Conservation (phyloP, 2,888 invertebrate species). For the Boloria euphrosyne region DNA sequence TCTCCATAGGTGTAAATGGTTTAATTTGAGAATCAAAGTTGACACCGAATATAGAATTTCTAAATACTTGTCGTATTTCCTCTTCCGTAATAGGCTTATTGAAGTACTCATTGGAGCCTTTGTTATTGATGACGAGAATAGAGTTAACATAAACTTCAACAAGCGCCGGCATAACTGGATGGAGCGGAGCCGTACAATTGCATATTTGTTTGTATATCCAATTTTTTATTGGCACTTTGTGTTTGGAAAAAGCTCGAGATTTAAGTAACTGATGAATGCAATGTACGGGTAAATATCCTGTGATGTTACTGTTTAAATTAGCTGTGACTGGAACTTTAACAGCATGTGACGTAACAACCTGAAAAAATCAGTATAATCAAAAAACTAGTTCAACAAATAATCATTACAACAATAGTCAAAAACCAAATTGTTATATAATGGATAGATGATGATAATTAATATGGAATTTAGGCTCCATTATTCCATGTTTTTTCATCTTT, state of each 20-base stretch:
- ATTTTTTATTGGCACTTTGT: constrained; percentile 96
- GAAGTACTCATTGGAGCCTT: constrained; percentile 88
- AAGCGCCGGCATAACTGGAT: constrained; percentile 95
- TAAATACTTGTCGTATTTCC: constrained; percentile 92
- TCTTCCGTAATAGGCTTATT: constrained; percentile 96
- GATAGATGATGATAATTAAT: too few species aligned
- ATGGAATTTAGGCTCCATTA: too few species aligned
- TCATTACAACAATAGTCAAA: too few species aligned
- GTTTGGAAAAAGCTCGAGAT: constrained; percentile 96
- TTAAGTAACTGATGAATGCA: constrained; percentile 97
- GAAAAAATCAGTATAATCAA: constrained; percentile 39
- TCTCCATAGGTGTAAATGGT: constrained; percentile 77
- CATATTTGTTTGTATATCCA: constrained; percentile 98
- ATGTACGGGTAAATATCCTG: constrained; percentile 96
- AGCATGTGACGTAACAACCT: constrained; percentile 96
- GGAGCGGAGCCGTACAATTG: constrained; percentile 93
- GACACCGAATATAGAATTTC: constrained; percentile 89
- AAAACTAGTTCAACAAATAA: neutral
- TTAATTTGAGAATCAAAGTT: constrained; percentile 85
- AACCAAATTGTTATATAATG: too few species aligned
- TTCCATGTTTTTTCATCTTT: too few species aligned
- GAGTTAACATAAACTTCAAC: constrained; percentile 98
- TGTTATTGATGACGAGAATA: constrained; percentile 87
- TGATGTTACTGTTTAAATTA: constrained; percentile 92
- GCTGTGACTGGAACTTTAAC: constrained; percentile 97